Conservation (phyloP, 2,113 vertebrate genomes). For the Gavia stellata region DNA sequence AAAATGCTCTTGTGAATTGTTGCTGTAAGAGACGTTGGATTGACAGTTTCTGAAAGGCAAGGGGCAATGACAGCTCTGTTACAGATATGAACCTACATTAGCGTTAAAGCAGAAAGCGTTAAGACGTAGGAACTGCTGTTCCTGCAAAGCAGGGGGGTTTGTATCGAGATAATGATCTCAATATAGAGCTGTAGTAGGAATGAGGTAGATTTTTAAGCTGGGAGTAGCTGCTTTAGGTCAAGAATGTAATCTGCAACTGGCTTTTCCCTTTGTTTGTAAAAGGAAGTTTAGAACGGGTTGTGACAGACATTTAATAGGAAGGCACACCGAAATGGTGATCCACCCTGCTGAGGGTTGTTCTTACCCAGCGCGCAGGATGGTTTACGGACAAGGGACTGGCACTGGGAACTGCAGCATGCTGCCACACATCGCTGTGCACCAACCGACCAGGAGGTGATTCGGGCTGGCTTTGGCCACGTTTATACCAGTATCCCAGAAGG, state of each 20-base stretch:
- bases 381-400: no score
- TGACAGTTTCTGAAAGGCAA: not conserved
- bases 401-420: no score
- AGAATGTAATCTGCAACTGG: not conserved
- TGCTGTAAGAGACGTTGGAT: not conserved
- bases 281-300: not conserved
- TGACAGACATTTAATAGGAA: not conserved
- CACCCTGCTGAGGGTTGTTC: not conserved
- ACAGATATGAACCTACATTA: accelerated
- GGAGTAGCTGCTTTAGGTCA: not conserved
- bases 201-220: not conserved
- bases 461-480: accelerated
- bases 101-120: not conserved
- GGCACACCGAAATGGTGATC: not conserved
- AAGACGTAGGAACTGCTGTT: not conserved
- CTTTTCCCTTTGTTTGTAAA: not conserved
- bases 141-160: not conserved
- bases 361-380: not conserved
- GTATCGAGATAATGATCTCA: not conserved
- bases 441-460: accelerated
- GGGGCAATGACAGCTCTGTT: not conserved
- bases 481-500: not conserved
- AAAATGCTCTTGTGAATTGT: not conserved
- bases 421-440: accelerated
- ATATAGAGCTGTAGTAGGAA: not conserved